phyloP scores from a whole-genome alignment of 2,888 invertebrate genomes.

The Palloptera scutellata region DNA sequence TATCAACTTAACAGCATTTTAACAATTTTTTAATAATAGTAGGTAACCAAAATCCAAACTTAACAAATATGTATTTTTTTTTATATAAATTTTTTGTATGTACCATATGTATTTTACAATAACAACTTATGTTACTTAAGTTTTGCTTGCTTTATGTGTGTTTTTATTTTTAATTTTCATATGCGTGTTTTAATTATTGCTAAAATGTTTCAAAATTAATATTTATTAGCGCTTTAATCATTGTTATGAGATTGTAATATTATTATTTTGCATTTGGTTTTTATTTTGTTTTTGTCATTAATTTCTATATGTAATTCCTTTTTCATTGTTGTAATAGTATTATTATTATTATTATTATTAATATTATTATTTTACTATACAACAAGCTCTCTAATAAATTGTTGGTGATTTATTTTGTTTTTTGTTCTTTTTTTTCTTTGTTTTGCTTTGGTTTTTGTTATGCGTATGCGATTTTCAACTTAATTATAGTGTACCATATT shows the following conservation, averaged over 20 bases:
- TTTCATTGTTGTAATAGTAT: constrained; percentile 20
- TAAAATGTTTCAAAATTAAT: no score
- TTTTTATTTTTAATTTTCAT: neutral
- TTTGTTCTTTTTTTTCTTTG: constrained; percentile 16
- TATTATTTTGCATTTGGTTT: constrained; percentile 22
- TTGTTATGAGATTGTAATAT: constrained; percentile 37
- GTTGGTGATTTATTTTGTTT: constrained; percentile 25
- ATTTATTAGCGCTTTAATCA: constrained; percentile 27
- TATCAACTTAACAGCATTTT: constrained; percentile 23
- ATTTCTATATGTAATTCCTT: constrained; percentile 10
- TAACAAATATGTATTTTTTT: constrained; percentile 18
- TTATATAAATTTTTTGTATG: constrained; percentile 20
- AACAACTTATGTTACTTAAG: neutral
- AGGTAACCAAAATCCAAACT: no score
- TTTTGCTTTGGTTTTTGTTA: constrained; percentile 29
- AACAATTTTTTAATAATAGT: constrained; percentile 20
- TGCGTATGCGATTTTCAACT: constrained; percentile 36
- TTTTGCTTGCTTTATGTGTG: neutral
- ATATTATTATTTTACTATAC: constrained; percentile 53
- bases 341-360: constrained; percentile 11
- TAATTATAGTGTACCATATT: constrained; percentile 41
- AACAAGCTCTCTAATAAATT: constrained; percentile 57
- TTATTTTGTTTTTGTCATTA: constrained; percentile 10
- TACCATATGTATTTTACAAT: constrained; percentile 15
- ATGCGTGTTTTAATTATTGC: neutral